Evolutionary conservation across 2,888 invertebrate genomes (phyloP), one percentile per base, ranked within the genome.

Genomic region (Sacculina carcini): DNA sequence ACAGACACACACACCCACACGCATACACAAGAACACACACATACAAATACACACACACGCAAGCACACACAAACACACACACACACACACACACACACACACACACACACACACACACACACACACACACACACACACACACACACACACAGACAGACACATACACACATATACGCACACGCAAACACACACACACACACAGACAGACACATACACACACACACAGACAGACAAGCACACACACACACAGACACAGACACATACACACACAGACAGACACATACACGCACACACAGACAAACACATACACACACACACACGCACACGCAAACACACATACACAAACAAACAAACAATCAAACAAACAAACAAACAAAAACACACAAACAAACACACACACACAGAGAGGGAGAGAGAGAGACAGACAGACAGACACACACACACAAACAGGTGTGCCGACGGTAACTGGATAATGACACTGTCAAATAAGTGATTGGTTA

Each of bases 281-380:
- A 42, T 14, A 42, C 14, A 42, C 28, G 21, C 14, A 42, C 14
- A 42, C 28, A 42, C 5, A 42, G 24, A 42, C 28, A 42, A 5
- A 52, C 19, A 51, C 51, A 52, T 12, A 48, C 40, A 52, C 51
- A 52, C 29, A 52, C 16, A 52, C 42, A 51, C 40, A 52, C 31
- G 51, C 31, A 52, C 14, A 50, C 21, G 51, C 42, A 51, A 29
- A 50, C 32, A 44, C 24, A 52, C 31, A 51, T 16, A 53, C 51
- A 32, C 44, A 31, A 14, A 34, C 32, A 34, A 12, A 51, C 23
- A 46, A 23, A 51, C 19, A 28, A 39, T 63, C 67, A 84, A 84
- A 73, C 86, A 83, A 56, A 87, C 32, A 50, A 34, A 52, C 50
- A 52, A n/a, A 44, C 14, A 12, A 14, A 44, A n/a, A 44, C 14